Conservation (phyloP, 2,113 vertebrate genomes). For the Hydropotes inermis region DNA sequence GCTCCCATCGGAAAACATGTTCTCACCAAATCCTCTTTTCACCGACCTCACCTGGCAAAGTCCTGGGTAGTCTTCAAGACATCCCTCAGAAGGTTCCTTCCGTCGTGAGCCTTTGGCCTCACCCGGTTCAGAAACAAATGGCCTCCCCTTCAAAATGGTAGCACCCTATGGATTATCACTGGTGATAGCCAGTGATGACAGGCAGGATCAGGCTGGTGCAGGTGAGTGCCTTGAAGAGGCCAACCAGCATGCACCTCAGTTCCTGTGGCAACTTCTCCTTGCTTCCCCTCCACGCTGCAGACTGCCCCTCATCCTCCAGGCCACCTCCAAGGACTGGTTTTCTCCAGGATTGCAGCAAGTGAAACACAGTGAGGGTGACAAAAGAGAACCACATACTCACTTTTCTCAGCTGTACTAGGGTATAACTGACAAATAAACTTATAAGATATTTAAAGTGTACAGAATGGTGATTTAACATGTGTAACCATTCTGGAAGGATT, state of each 20-base stretch:
- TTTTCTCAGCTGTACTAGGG: not conserved
- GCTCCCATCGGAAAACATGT: not conserved
- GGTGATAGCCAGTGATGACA: not conserved
- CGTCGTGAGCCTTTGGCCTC: not conserved
- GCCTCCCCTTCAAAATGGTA: fast-evolving
- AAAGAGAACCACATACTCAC: not conserved
- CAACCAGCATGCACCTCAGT: not conserved
- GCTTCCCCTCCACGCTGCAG: not conserved
- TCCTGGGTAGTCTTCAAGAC: not conserved
- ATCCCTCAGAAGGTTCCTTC: not conserved
- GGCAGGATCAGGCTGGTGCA: not conserved
- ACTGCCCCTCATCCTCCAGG: not conserved
- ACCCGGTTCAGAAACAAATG: not conserved
- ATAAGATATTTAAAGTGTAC: not conserved
- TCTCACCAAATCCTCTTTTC: not conserved
- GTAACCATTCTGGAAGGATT: not conserved
- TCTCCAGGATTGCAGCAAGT: not conserved
- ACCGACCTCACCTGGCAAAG: not conserved
- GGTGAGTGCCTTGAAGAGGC: not conserved
- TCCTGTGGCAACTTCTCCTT: not conserved
- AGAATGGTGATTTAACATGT: not conserved
- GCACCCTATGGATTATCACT: fast-evolving
- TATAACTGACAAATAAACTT: not conserved
- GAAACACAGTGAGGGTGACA: not conserved
- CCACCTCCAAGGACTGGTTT: not conserved